A percentile compares a stretch with the other conserved stretches of the same genome.
phyloP scores from a whole-genome alignment of 2,797 vertebrate species.

The Orestias chungarensis region DNA sequence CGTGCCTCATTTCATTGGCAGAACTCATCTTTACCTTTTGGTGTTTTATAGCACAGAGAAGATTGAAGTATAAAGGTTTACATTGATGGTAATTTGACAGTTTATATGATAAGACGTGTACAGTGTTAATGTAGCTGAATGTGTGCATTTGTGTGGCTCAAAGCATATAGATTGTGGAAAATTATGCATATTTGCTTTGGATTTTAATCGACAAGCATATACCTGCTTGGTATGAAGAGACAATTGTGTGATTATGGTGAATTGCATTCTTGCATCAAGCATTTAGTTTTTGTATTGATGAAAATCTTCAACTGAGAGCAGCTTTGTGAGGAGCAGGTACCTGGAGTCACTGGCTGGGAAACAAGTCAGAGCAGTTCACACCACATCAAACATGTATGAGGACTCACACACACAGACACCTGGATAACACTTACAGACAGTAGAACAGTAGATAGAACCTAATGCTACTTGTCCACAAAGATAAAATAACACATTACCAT shows the following conservation, averaged over 20 bases:
- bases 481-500: conserved; percentile 9
- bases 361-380: conserved; percentile 75
- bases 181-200: conserved; percentile 17
- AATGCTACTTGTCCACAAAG: conserved; percentile 7
- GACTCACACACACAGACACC: conserved; percentile 30
- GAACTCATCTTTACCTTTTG: conserved; percentile 58
- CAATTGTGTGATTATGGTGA: conserved; percentile 19
- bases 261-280: conserved; percentile 69
- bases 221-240: conserved; percentile 13
- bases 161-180: too few species aligned
- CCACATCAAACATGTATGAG: conserved; percentile 49
- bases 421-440: conserved; percentile 20
- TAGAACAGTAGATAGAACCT: conserved; percentile 19
- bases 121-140: conserved; percentile 22
- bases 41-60: conserved; percentile 54
- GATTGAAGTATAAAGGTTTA: conserved; percentile 68
- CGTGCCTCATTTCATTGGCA: conserved; percentile 67
- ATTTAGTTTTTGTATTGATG: conserved; percentile 62
- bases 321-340: conserved; percentile 66
- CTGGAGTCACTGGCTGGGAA: conserved; percentile 59
- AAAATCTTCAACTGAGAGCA: conserved; percentile 69
- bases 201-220: conserved; percentile 20
- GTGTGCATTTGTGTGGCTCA: conserved; percentile 3
- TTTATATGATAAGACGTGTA: conserved; percentile 49
- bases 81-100: conserved; percentile 64